Evolutionary conservation across 1,140 invertebrate species (phyloP).

Genomic region (Drosophila prosaltans): DNA sequence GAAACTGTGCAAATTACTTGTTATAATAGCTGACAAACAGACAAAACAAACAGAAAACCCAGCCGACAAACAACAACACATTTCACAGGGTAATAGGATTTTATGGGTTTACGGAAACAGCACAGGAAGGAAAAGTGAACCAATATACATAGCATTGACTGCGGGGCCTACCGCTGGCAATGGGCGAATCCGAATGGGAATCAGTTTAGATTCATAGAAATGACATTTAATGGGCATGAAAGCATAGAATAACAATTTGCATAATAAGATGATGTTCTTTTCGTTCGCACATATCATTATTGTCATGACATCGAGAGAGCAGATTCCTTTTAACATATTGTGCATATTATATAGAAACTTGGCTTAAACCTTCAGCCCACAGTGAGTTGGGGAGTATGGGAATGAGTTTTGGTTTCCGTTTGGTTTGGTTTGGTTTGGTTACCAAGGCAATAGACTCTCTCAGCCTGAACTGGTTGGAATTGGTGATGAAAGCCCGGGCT

Average conservation of each 20-base stretch:
- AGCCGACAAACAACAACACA: constrained; percentile 25
- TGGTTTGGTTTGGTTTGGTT: constrained; percentile 1
- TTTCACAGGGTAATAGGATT: constrained; percentile 67
- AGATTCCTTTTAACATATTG: constrained; percentile 36
- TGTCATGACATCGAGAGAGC: constrained; percentile 58
- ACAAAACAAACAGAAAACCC: constrained; percentile 11
- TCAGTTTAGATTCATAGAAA: constrained; percentile 35
- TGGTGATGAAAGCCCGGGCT: background rate
- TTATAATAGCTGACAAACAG: constrained; percentile 59
- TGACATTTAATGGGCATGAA: constrained; percentile 45
- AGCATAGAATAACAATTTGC: constrained; percentile 73
- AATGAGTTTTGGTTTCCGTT: background rate
- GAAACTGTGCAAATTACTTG: constrained; percentile 54
- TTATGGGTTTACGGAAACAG: constrained; percentile 46
- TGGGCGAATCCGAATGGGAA: background rate
- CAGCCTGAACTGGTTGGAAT: background rate
- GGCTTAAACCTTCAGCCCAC: background rate
- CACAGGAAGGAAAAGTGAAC: background rate
- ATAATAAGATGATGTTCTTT: constrained; percentile 73
- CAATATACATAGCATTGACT: background rate
- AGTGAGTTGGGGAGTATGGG: background rate
- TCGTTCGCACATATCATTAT: constrained; percentile 38
- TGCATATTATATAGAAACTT: constrained; percentile 23
- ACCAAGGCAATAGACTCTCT: background rate
- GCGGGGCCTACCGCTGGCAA: background rate